Conservation (phyloP, 2,797 vertebrate species). For the Arremon aurantiirostris region DNA sequence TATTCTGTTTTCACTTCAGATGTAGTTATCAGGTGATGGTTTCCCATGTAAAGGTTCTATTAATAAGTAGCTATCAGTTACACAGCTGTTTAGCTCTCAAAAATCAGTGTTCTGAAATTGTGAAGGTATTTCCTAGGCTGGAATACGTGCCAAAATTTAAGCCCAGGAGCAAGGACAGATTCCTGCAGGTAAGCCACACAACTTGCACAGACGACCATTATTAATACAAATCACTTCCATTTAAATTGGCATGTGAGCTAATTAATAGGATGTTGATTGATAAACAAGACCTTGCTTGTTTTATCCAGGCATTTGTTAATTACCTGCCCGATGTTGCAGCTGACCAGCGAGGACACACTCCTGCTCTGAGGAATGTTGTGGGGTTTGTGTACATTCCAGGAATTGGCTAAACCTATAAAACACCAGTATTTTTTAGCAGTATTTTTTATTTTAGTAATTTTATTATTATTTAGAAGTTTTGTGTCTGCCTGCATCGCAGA, state of each 20-base stretch:
- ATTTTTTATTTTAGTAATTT: neutral
- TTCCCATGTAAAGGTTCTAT: neutral
- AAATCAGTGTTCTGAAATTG: neutral
- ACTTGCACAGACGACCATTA: neutral
- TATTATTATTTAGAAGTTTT: neutral
- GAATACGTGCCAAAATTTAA: neutral
- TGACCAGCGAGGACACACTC: neutral
- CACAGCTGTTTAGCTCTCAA: neutral
- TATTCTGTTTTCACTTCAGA: neutral
- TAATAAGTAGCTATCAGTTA: neutral
- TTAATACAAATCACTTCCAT: slow-evolving; percentile 47
- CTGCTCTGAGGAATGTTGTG: neutral
- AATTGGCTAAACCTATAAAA: neutral
- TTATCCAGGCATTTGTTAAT: slow-evolving; percentile 23
- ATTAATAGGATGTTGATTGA: slow-evolving; percentile 52
- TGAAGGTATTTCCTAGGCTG: neutral
- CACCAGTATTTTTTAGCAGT: neutral
- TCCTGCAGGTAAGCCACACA: neutral
- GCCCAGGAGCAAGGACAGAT: neutral
- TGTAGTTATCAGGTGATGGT: neutral
- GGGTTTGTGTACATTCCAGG: neutral
- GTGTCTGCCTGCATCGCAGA: neutral
- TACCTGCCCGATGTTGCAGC: neutral
- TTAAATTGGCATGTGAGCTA: slow-evolving; percentile 24
- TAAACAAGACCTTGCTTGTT: slow-evolving; percentile 21